Conservation (phyloP, 2,888 invertebrate genomes). For the Troides helena region DNA sequence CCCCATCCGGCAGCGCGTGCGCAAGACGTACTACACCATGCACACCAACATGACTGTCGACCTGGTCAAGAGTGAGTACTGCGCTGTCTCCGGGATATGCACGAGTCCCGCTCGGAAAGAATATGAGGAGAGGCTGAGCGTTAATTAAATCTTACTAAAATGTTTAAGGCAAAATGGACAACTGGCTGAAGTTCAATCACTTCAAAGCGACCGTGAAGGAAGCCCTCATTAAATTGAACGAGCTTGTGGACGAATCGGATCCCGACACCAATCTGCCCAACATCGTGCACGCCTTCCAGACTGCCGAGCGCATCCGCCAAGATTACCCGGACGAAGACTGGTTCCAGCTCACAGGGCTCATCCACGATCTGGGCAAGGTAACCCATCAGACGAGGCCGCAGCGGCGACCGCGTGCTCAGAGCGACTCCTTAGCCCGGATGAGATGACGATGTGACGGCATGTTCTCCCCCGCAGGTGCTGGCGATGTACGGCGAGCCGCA, state of each 20-base stretch:
- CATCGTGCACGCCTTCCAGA: constrained; percentile 97
- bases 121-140: no score
- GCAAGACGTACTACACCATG: constrained; percentile 92
- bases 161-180: constrained; percentile 81
- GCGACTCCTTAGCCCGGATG: not conserved
- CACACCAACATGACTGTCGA: constrained; percentile 94
- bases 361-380: constrained; percentile 97
- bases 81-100: not conserved
- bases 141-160: no score
- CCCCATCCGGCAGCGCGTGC: constrained; percentile 89
- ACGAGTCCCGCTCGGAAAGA: no score
- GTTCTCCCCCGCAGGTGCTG: constrained; percentile 81
- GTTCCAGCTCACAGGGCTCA: constrained; percentile 96
- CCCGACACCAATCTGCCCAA: constrained; percentile 96
- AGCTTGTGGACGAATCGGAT: constrained; percentile 96
- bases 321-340: constrained; percentile 94
- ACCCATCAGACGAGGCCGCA: no score
- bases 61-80: constrained; percentile 83
- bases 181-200: constrained; percentile 93
- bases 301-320: constrained; percentile 93
- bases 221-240: constrained; percentile 91
- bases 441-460: not conserved
- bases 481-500: constrained; percentile 93
- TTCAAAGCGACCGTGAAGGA: constrained; percentile 90
- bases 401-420: not conserved